A percentile compares a stretch with the other conserved stretches of the same genome.
These are phyloP conservation scores for Drosophila parvula DNA, from an alignment of 1,140 invertebrate species.

Conservation along the genomic window DNA sequence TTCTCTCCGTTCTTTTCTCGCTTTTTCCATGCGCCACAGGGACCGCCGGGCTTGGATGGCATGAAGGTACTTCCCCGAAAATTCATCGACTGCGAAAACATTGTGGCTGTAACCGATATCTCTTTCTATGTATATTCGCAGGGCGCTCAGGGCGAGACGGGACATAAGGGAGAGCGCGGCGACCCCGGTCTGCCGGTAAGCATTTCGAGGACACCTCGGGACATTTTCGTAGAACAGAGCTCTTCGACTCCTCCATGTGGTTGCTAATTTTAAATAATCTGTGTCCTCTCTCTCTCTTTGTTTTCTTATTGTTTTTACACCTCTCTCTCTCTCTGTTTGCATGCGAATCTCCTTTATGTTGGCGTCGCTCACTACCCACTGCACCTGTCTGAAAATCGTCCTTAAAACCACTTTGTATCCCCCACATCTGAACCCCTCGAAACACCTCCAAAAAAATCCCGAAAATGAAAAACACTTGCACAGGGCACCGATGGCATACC, in stretches of 20 bases:
- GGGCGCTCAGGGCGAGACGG: constrained; percentile 96
- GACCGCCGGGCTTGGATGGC: constrained; percentile 89
- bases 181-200: constrained; percentile 94
- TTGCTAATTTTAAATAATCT: constrained; percentile 76
- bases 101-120: constrained; percentile 28
- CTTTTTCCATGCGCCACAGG: constrained; percentile 85
- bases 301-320: constrained; percentile 46
- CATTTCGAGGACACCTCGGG: constrained; percentile 3
- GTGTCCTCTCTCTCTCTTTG: constrained; percentile 61
- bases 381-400: constrained; percentile 38
- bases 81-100: constrained; percentile 9
- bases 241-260: constrained; percentile 61
- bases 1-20: constrained; percentile 24
- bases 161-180: constrained; percentile 94
- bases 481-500: constrained; percentile 96
- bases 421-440: constrained; percentile 24
- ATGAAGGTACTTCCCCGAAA: constrained; percentile 87
- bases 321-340: constrained; percentile 48
- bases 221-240: constrained; percentile 23
- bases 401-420: constrained; percentile 9
- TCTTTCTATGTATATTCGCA: constrained; percentile 74
- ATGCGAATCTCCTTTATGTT: constrained; percentile 58
- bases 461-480: constrained; percentile 25
- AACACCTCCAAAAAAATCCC: constrained; percentile 5
- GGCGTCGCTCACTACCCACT: constrained; percentile 57